Evolutionary conservation across 2,888 invertebrate species (phyloP).

Genomic region (Ctenicera cuprea): DNA sequence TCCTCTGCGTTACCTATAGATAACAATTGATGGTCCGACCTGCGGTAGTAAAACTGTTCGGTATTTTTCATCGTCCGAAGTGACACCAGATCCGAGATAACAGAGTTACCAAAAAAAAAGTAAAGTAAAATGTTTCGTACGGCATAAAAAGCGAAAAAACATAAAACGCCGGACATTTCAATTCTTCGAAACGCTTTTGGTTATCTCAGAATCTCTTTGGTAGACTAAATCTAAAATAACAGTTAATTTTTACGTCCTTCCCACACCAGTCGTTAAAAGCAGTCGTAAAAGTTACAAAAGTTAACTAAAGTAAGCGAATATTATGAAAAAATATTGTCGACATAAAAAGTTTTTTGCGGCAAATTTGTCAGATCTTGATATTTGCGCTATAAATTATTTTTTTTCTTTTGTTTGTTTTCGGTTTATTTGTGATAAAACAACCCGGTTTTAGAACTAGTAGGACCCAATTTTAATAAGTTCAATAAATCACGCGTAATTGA

Average conservation of each 20-base stretch:
- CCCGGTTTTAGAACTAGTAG: background rate
- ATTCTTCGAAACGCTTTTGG: slow-evolving; percentile 47
- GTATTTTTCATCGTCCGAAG: slow-evolving; percentile 46
- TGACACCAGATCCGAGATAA: slow-evolving; percentile 45
- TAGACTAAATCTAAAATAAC: slow-evolving; percentile 48
- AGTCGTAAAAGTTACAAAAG: slow-evolving; percentile 40
- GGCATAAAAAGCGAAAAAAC: slow-evolving; percentile 40
- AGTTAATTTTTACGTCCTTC: slow-evolving; percentile 50
- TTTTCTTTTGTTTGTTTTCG: background rate
- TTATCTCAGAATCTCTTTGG: slow-evolving; percentile 52
- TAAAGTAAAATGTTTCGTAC: slow-evolving; percentile 14
- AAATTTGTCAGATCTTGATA: slow-evolving; percentile 46
- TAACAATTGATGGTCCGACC: slow-evolving; percentile 41
- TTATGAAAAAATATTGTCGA: slow-evolving; percentile 32
- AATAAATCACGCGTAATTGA: slow-evolving; percentile 9
- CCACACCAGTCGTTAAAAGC: slow-evolving; percentile 47
- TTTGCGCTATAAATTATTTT: slow-evolving; percentile 36
- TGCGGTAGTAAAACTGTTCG: slow-evolving; percentile 43
- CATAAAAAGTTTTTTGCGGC: slow-evolving; percentile 37
- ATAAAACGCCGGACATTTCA: slow-evolving; percentile 52
- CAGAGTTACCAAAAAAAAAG: slow-evolving; percentile 22
- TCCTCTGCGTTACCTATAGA: slow-evolving; percentile 37
- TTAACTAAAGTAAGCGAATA: slow-evolving; percentile 38
- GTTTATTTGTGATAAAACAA: background rate
- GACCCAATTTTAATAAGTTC: slow-evolving; percentile 5